Percentiles rank a stretch among this genome's conserved stretches.
Conservation (phyloP, 2,888 invertebrate genomes). For the Frankliniella intonsa region DNA sequence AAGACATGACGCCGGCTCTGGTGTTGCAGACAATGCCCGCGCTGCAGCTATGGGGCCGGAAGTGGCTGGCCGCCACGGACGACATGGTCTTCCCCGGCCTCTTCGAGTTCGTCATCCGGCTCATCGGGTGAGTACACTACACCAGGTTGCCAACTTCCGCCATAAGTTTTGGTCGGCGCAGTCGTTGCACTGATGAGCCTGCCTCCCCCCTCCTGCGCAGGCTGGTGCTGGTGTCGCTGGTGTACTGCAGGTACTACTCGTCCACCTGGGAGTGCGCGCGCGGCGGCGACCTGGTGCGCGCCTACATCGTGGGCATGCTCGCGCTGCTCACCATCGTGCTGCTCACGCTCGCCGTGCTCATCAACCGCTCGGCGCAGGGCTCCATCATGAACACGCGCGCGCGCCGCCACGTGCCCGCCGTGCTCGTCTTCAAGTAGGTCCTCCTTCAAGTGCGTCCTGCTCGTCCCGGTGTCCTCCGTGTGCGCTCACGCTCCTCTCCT, state of each 20-base stretch:
- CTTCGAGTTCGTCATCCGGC: conserved; percentile 67
- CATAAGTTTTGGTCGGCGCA: no score
- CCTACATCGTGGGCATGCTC: conserved; percentile 68
- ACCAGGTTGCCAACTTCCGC: neutral
- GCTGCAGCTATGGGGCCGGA: conserved; percentile 76
- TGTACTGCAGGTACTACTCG: conserved; percentile 59
- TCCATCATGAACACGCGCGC: conserved; percentile 70
- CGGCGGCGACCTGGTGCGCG: conserved; percentile 67
- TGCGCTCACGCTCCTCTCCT: conserved; percentile 27
- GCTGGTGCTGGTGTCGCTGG: conserved; percentile 61
- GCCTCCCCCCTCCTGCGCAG: conserved; percentile 44
- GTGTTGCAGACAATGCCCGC: conserved; percentile 65
- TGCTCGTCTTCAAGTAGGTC: conserved; percentile 65
- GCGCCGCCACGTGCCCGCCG: conserved; percentile 64
- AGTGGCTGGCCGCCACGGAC: conserved; percentile 88
- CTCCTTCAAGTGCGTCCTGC: neutral
- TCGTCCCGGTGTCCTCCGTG: neutral
- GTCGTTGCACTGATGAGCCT: no score
- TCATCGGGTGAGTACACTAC: conserved; percentile 60
- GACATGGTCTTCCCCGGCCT: conserved; percentile 86
- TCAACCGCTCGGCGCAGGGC: conserved; percentile 69
- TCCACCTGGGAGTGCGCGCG: conserved; percentile 64
- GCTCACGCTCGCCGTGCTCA: conserved; percentile 60
- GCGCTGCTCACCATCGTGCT: conserved; percentile 60
- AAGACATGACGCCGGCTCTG: neutral